phyloP scores from a whole-genome alignment of 2,797 vertebrate genomes.

The Megalops cyprinoides region DNA sequence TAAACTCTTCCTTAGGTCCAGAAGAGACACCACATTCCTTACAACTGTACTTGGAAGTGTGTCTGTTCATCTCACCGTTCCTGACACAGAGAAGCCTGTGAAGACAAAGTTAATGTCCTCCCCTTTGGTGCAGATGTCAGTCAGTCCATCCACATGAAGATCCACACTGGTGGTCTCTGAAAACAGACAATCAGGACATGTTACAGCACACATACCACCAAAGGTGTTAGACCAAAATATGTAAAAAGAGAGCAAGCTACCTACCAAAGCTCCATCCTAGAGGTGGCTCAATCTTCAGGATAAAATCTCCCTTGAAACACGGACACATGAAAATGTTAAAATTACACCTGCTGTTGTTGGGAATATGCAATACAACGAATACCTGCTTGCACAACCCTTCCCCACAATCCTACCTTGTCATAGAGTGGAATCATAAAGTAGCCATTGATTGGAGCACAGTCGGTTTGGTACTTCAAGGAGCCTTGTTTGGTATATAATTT shows the following conservation, averaged over 20 bases:
- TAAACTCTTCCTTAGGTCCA: background rate
- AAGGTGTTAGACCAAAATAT: background rate
- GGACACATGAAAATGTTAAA: conserved; percentile 28
- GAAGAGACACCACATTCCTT: background rate
- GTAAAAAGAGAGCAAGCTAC: conserved; percentile 42
- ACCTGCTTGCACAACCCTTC: background rate
- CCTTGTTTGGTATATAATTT: conserved; percentile 97
- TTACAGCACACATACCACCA: background rate
- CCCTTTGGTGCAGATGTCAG: conserved; percentile 94
- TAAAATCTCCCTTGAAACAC: conserved; percentile 88
- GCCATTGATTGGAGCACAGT: conserved; percentile 97
- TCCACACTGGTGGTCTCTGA: conserved; percentile 92
- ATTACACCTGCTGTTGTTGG: background rate
- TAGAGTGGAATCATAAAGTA: conserved; percentile 99
- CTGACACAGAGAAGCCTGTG: conserved; percentile 92
- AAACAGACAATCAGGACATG: background rate
- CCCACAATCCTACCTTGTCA: conserved; percentile 83
- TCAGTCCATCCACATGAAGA: conserved; percentile 92
- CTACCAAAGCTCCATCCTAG: conserved; percentile 98
- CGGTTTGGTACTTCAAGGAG: conserved; percentile 96
- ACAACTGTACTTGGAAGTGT: background rate
- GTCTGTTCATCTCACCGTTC: conserved; percentile 75
- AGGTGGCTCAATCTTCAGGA: conserved; percentile 96
- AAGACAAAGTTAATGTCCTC: conserved; percentile 98
- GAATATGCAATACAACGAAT: background rate